Base-by-base conservation (phyloP, 2,888 invertebrate species). In the Acleris emargana region DNA sequence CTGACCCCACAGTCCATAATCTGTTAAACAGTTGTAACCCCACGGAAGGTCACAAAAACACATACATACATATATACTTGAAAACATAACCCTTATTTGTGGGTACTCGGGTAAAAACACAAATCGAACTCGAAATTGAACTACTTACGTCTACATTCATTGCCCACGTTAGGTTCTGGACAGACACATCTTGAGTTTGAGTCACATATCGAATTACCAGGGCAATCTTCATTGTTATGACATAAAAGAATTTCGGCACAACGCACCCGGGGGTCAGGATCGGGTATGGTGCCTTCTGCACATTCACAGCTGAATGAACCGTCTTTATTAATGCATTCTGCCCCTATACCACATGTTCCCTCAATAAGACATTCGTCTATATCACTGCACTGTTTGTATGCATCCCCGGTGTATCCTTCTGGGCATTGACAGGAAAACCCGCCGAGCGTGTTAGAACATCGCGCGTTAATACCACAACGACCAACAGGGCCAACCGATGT, bases 111-210 rank as follows among this genome's bases (percentile, higher is more conserved):
- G 32, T 38, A 38, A 38, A 32, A 38, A 38, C 32, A 13, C 32
- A 38, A 38, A 18, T 57, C 22, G 52, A 38, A 42, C 58, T 7
- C 22, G 28, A 32, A 62, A 47, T 47, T 58, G 38, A 57, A 51
- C 64, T 73, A 94, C 96, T 95, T 94, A 97, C 97, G 98, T 87
- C 97, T 94, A 77, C 98, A 98, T 79, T 97, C 97, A 76, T 97
- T 97, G 74, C 98, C 98, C 73, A 97, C 93, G 81, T 98, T 98
- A 0, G 98, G 98, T 78, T 97, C 97, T 3, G 97, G 98, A 76
- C 98, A 98, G 45, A 97, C 84, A 81, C 98, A 98, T 76, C 96
- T 94, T 67, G 95, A 94, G 70, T 95, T 94, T 7, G 91, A 81
- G 79, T 97, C 96, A 79, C 98, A 98, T 72, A 97, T 91, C 5